Base-by-base conservation (phyloP, 2,797 vertebrate species). In the Girardinus metallicus region DNA sequence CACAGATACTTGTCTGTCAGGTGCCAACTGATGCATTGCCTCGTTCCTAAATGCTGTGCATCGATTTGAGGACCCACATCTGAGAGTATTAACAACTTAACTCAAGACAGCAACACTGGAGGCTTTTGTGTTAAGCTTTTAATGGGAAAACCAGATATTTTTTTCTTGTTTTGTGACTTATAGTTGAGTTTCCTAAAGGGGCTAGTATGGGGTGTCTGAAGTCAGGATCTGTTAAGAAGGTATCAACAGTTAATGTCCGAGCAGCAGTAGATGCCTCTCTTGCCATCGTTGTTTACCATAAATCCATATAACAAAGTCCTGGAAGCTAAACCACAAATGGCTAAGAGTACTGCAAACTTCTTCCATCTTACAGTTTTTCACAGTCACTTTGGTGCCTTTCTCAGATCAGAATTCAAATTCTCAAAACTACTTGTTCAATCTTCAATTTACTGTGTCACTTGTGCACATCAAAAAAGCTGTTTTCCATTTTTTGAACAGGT, bases 1-100 rank as follows among this genome's bases (percentile, higher is more conserved):
- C 26, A 23, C 51, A 82, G 90, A 93, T 10, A 86, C 77, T 72
- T 83, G 87, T 81, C 84, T 84, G 86, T 91, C 91, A 89, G 76
- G 76, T 76, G 57, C 74, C 18, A 80, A 82, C 85, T 34, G 78
- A 82, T 81, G 80, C 80, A 26, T 72, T 39, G 79, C 80, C 80
- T 85, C 53, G 12, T 23, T 76, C 76, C 73, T 55, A 47, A 79
- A 73, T 29, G 81, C 57, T 41, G 5, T 71, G 81, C 12, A 75
- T 55, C 18, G 16, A 23, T 60, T 78, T 21, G 57, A 53, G 68
- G 55, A 64, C 57, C 31, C 46, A 73, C 36, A 13, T 79, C 26
- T 62, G 8, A 73, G 51, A 34, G 80, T 26, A n/a, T 53, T 72
- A 71, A 74, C 71, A 73, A 68, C 74, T 62, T 70, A 66, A 66